A percentile compares a stretch with the other conserved stretches of the same genome.
These are phyloP conservation scores for Burhinus oedicnemus DNA, from an alignment of 2,113 vertebrate species.

Conservation along the genomic window DNA sequence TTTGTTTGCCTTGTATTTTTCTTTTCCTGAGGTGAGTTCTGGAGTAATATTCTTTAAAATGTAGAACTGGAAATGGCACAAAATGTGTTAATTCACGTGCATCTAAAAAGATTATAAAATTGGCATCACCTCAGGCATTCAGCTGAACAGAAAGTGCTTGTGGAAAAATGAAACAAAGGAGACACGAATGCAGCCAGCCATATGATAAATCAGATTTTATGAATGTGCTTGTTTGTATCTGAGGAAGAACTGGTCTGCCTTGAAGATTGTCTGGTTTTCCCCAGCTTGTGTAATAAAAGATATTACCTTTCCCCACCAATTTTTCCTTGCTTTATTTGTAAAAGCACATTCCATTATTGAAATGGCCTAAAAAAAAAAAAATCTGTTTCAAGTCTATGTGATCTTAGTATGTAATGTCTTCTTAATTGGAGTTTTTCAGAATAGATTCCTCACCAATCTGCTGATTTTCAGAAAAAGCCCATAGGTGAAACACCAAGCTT, in stretches of 20 bases:
- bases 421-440: background rate
- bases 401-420: background rate
- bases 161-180: background rate
- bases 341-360: background rate
- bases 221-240: background rate
- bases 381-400: background rate
- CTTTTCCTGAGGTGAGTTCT: background rate
- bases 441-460: background rate
- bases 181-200: background rate
- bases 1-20: background rate
- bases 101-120: background rate
- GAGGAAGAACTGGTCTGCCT: background rate
- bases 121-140: background rate
- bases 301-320: background rate
- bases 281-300: background rate
- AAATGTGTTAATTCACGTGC: background rate
- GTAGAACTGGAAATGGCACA: background rate
- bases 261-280: background rate
- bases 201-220: conserved; percentile 3
- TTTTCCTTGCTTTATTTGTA: background rate
- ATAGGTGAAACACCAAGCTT: background rate
- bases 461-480: background rate
- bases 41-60: background rate
- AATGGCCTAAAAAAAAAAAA: background rate
- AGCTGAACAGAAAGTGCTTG: background rate